A percentile compares a stretch with the other conserved stretches of the same genome.
phyloP scores from a whole-genome alignment of 1,140 invertebrate species.

The Neodiprion fabricii region DNA sequence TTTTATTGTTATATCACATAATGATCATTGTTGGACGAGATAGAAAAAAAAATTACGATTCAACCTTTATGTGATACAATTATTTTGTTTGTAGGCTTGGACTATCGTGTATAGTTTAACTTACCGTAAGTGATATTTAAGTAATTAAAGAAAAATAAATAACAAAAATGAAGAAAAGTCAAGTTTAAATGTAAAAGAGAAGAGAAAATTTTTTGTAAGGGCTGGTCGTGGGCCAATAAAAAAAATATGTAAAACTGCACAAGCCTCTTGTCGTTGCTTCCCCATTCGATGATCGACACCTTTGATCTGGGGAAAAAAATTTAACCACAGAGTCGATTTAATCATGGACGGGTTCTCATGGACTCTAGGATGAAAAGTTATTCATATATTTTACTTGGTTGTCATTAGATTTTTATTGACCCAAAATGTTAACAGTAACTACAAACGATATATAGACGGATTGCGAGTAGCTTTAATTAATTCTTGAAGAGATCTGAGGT shows the following conservation, averaged over 20 bases:
- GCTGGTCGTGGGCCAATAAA: constrained; percentile 52
- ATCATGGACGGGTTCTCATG: too few species aligned
- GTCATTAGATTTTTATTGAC: too few species aligned
- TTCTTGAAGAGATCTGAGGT: too few species aligned
- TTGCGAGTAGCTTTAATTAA: too few species aligned
- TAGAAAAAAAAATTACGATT: constrained; percentile 23
- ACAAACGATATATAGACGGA: too few species aligned
- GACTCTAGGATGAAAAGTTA: too few species aligned
- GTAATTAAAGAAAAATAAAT: constrained; percentile 26
- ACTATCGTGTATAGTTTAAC: constrained; percentile 22
- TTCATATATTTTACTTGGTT: too few species aligned
- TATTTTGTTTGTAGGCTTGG: constrained; percentile 22
- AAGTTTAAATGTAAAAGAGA: constrained; percentile 30
- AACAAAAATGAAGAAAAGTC: constrained; percentile 28
- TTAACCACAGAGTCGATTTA: too few species aligned
- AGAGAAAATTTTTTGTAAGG: constrained; percentile 50
- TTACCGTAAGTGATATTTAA: constrained; percentile 26
- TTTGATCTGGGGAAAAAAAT: too few species aligned
- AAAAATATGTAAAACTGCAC: constrained; percentile 29
- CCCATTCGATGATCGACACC: too few species aligned
- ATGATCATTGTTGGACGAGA: constrained; percentile 16
- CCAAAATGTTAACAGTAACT: too few species aligned
- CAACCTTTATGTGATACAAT: constrained; percentile 22
- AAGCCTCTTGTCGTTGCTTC: too few species aligned
- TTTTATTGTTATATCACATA: constrained; percentile 8